Conservation (phyloP, 1,140 invertebrate species). For the Sesamia nonagrioides region DNA sequence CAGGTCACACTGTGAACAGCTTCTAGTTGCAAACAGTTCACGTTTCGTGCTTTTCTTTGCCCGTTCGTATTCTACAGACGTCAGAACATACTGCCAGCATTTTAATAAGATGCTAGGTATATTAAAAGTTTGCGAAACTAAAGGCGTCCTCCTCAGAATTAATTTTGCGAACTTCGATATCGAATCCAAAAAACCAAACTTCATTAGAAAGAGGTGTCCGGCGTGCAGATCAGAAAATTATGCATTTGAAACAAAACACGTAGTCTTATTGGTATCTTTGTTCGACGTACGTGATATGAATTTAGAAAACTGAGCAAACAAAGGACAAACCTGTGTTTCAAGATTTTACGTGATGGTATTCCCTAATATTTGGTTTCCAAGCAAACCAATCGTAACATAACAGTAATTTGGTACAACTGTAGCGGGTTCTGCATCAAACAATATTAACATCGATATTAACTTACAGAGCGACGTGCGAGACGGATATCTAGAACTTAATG, state of each 20-base stretch:
- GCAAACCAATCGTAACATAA: slow-evolving; percentile 11
- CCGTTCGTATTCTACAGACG: slow-evolving; percentile 25
- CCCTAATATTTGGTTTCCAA: slow-evolving; percentile 57
- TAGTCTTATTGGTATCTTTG: slow-evolving; percentile 64
- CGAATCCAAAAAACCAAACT: slow-evolving; percentile 23
- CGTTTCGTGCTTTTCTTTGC: slow-evolving; percentile 16
- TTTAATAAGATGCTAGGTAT: slow-evolving; percentile 32
- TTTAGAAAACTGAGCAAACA: slow-evolving; percentile 59
- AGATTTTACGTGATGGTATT: slow-evolving; percentile 62
- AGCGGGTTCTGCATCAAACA: slow-evolving; percentile 2
- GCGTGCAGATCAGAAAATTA: slow-evolving; percentile 56
- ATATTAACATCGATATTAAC: slow-evolving; percentile 3
- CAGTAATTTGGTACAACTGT: slow-evolving; percentile 17
- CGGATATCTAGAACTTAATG: slow-evolving; percentile 16
- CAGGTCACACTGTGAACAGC: not conserved
- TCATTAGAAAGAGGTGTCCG: slow-evolving; percentile 17
- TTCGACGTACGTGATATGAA: slow-evolving; percentile 62
- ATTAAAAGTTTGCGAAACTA: slow-evolving; percentile 39
- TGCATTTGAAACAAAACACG: slow-evolving; percentile 62
- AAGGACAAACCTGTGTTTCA: slow-evolving; percentile 62
- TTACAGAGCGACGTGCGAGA: not conserved
- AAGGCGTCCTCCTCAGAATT: slow-evolving; percentile 26
- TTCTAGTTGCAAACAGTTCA: slow-evolving; percentile 15
- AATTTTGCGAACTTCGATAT: slow-evolving; percentile 32
- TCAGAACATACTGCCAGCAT: slow-evolving; percentile 30